A percentile compares a stretch with the other conserved stretches of the same genome.
phyloP scores from a whole-genome alignment of 2,888 invertebrate species.

The Byasa hedistus region DNA sequence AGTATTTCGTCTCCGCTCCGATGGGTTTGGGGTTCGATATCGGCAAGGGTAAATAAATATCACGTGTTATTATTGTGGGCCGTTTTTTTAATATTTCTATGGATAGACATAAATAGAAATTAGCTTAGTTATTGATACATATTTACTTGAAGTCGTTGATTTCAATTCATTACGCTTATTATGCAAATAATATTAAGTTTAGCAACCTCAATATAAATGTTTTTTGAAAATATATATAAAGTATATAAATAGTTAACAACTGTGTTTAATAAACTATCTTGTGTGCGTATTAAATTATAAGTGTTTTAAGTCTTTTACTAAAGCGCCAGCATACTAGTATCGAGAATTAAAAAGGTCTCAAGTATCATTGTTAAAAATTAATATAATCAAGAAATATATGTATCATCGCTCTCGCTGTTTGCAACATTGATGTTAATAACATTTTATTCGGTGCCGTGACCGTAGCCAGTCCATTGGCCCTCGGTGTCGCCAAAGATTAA shows the following conservation, averaged over 20 bases:
- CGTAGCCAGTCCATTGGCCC: slow-evolving; percentile 51
- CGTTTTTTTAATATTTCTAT: slow-evolving; percentile 22
- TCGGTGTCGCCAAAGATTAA: slow-evolving; percentile 37
- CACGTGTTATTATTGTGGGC: slow-evolving; percentile 30
- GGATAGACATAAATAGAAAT: slow-evolving; percentile 19
- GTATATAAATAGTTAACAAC: no score
- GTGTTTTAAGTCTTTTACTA: neutral
- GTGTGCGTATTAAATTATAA: neutral
- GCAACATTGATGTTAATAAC: slow-evolving; percentile 56
- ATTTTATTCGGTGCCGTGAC: slow-evolving; percentile 60
- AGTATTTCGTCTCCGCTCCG: slow-evolving; percentile 43
- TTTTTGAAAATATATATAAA: no score
- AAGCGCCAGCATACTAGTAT: neutral
- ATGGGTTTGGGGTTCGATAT: slow-evolving; percentile 41
- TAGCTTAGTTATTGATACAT: slow-evolving; percentile 12
- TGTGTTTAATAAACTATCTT: neutral
- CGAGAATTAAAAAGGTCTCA: neutral
- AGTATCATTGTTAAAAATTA: slow-evolving; percentile 14
- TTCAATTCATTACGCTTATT: slow-evolving; percentile 13
- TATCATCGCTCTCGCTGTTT: slow-evolving; percentile 35
- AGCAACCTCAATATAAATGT: no score
- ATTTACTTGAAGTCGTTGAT: slow-evolving; percentile 20
- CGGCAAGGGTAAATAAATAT: slow-evolving; percentile 41
- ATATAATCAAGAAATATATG: slow-evolving; percentile 27
- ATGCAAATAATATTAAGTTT: no score